Base-by-base conservation (phyloP, 2,113 vertebrate genomes). In the Gallinago jamesoni region DNA sequence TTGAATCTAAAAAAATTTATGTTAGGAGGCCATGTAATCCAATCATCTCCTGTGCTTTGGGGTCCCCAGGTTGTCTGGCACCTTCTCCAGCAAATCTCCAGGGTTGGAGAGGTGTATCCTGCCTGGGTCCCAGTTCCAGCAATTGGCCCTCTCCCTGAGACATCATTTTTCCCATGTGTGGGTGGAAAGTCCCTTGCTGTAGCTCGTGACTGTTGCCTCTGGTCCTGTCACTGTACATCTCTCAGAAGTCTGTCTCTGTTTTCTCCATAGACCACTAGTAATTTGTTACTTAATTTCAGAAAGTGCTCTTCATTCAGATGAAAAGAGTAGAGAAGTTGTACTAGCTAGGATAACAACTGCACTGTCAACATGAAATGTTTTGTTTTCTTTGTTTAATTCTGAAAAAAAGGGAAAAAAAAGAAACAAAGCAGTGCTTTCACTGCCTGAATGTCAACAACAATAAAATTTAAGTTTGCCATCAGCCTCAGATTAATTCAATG, bases 191-290 rank as follows among this genome's bases (percentile, higher is more conserved):
- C 22, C 69, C 64, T 45, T 43, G 10, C 22, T 56, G n/a, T 31
- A 80, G 4, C 63, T 37, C 50, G 31, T 64, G 64, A 55, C 31
- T 84, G 17, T 14, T 60, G 8, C 8, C n/a, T 27, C 37, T 41
- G 64, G 5, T 55, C n/a, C 17, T 33, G 3, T 50, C 63, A 18
- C 1, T 0, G 1, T 19, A 62, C 6, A 2, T 22, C 7, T 83
- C 56, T 33, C 14, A 39, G 8, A 87, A 78, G 14, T 18, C 63
- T 56, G 17, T 22, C 52, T 43, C 1, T 21, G 17, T 74, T 47
- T 84, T 35, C 66, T 67, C 35, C 15, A 10, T 27, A 35, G 33
- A 17, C 28, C 27, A 43, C 37, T 47, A 28, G 13, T 31, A 27
- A 43, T 70, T 35, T 63, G 27, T 24, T 66, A 63, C 39, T n/a